Evolutionary conservation across 2,888 invertebrate genomes (phyloP).

Genomic region (Leptinotarsa rubiginosa): DNA sequence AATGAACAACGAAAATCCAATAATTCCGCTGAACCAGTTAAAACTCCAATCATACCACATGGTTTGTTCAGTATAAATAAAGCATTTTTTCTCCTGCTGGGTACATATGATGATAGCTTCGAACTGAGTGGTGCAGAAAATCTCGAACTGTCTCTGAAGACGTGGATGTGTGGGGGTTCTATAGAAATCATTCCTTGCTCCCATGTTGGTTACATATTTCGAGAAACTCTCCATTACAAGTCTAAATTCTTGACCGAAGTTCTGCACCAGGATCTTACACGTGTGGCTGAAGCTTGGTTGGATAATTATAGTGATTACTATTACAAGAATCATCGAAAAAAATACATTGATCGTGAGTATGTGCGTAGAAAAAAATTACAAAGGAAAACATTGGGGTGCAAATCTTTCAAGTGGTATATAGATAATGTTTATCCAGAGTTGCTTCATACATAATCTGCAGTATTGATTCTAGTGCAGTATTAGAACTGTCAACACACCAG

Average conservation of each 20-base stretch:
- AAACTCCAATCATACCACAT: conserved; percentile 98
- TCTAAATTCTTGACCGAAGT: background rate
- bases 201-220: conserved; percentile 98
- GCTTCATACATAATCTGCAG: conserved; percentile 67
- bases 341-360: conserved; percentile 75
- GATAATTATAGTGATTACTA: conserved; percentile 98
- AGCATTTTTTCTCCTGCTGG: conserved; percentile 91
- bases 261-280: conserved; percentile 89
- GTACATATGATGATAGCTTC: conserved; percentile 98
- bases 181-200: conserved; percentile 98
- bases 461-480: conserved; percentile 78
- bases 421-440: conserved; percentile 97
- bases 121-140: conserved; percentile 99
- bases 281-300: conserved; percentile 97
- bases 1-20: conserved; percentile 85
- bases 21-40: conserved; percentile 91
- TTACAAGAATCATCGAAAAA: conserved; percentile 87
- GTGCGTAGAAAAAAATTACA: conserved; percentile 82
- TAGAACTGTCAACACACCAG: no score
- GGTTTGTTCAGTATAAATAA: conserved; percentile 96
- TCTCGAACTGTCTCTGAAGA: conserved; percentile 96
- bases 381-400: conserved; percentile 87
- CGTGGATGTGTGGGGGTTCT: conserved; percentile 99
- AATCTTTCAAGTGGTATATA: conserved; percentile 97
- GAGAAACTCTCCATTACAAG: conserved; percentile 96